Percentiles rank a stretch among this genome's conserved stretches.
Conservation (phyloP, 2,797 vertebrate species). For the Poecilia velifera region DNA sequence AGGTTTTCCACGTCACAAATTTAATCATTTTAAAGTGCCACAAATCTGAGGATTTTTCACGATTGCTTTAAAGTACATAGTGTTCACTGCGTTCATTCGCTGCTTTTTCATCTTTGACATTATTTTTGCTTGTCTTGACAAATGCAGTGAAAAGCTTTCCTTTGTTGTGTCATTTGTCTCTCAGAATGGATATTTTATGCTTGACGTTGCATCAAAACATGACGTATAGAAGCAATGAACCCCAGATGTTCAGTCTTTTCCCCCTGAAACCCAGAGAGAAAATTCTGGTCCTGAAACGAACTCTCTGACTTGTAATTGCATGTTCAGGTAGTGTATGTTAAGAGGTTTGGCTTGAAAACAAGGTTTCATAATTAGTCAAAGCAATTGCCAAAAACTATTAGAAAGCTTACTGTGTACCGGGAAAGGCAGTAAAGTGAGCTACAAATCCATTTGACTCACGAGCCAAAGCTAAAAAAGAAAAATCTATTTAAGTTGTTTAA, state of each 20-base stretch:
- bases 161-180: not conserved
- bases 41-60: not conserved
- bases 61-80: not conserved
- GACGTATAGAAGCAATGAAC: slow-evolving; percentile 1
- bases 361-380: not conserved
- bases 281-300: not conserved
- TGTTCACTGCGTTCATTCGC: not conserved
- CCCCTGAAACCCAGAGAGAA: not conserved
- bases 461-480: not conserved
- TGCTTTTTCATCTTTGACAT: not conserved
- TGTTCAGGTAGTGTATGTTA: not conserved
- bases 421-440: not conserved
- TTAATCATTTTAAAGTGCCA: not conserved
- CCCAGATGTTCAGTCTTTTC: not conserved
- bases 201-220: not conserved
- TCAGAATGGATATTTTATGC: not conserved
- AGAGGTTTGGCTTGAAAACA: not conserved
- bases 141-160: not conserved
- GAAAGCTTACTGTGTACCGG: not conserved
- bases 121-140: not conserved
- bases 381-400: not conserved
- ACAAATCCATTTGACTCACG: not conserved
- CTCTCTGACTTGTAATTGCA: not conserved
- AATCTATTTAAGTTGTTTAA: not conserved
- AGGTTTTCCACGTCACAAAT: not conserved